A percentile compares a stretch with the other conserved stretches of the same genome.
Evolutionary conservation across 2,888 invertebrate species (phyloP).

Genomic region (Sipha maydis): DNA sequence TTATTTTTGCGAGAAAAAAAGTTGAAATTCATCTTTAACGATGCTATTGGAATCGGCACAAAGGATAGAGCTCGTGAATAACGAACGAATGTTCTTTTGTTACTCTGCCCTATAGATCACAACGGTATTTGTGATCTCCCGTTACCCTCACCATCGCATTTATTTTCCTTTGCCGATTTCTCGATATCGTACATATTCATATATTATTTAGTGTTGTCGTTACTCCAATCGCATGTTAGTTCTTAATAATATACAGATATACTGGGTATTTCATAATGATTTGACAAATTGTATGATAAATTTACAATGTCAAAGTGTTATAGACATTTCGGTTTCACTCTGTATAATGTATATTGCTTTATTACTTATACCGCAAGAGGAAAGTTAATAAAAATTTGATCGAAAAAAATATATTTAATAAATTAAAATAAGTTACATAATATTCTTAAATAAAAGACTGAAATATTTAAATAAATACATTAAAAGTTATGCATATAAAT

Average conservation of each 20-base stretch:
- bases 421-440: too few species aligned
- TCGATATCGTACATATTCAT: background rate
- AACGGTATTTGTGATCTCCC: background rate
- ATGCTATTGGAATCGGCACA: constrained; percentile 32
- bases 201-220: background rate
- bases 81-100: constrained; percentile 56
- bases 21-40: constrained; percentile 55
- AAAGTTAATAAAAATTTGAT: too few species aligned
- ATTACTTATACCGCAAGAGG: too few species aligned
- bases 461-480: too few species aligned
- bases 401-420: too few species aligned
- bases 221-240: background rate
- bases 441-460: too few species aligned
- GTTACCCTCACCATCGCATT: background rate
- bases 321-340: too few species aligned
- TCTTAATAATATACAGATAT: background rate
- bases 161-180: background rate
- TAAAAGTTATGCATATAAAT: too few species aligned
- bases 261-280: too few species aligned
- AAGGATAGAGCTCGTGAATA: constrained; percentile 22
- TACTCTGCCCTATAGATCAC: constrained; percentile 27
- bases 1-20: constrained; percentile 12
- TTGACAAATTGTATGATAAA: too few species aligned
- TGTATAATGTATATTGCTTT: too few species aligned
- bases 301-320: too few species aligned